Conservation (phyloP, 2,888 invertebrate genomes). For the Pantelozetes paolii region DNA sequence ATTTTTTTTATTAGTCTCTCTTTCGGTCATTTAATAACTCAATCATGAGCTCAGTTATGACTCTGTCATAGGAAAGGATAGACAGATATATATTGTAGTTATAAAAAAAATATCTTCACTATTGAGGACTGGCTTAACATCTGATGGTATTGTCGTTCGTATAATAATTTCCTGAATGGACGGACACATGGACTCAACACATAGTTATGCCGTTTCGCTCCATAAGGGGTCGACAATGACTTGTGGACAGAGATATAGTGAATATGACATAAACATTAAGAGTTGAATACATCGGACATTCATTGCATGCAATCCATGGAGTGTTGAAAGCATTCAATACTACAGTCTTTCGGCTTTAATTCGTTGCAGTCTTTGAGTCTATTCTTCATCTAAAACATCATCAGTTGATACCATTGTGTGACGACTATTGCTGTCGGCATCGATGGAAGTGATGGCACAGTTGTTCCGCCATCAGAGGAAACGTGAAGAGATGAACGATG, state of each 20-base stretch:
- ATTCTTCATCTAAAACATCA: conserved; percentile 5
- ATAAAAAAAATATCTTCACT: neutral
- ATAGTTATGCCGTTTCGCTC: neutral
- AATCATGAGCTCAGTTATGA: neutral
- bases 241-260: neutral
- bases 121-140: conserved; percentile 7
- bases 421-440: neutral
- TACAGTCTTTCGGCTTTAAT: neutral
- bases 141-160: conserved; percentile 8
- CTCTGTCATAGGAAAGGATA: neutral
- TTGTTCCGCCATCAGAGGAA: conserved; percentile 28
- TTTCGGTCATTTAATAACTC: conserved; percentile 7
- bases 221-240: neutral
- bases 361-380: neutral
- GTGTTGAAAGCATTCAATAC: neutral
- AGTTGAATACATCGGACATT: neutral
- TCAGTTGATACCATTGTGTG: conserved; percentile 8
- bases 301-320: neutral
- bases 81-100: neutral
- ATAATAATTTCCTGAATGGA: conserved; percentile 35
- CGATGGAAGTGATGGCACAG: neutral
- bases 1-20: neutral
- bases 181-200: neutral
- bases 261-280: conserved; percentile 1
- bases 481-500: conserved; percentile 22